A percentile compares a stretch with the other conserved stretches of the same genome.
Conservation (phyloP, 2,113 vertebrate species). For the Illadopsis cleaveri region DNA sequence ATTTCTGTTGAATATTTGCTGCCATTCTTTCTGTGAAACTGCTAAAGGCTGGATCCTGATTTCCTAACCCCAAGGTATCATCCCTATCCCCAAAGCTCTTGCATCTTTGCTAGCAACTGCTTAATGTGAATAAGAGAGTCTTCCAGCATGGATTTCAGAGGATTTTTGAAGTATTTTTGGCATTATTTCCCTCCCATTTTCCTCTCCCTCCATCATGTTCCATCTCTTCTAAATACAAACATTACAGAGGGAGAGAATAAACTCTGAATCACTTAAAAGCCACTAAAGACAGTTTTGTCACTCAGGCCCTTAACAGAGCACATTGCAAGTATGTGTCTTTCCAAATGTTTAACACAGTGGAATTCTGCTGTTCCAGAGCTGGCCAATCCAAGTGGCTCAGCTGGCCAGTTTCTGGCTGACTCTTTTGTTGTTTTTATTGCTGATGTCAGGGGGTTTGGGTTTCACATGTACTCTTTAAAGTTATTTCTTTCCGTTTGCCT, state of each 20-base stretch:
- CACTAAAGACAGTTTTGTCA: background rate
- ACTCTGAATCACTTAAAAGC: background rate
- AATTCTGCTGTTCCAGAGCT: background rate
- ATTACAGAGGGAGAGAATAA: background rate
- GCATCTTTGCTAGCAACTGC: background rate
- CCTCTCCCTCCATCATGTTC: background rate
- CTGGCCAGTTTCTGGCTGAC: background rate
- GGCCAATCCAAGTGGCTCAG: background rate
- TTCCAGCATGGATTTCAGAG: background rate
- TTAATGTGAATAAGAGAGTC: background rate
- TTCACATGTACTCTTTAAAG: background rate
- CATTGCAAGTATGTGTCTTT: background rate
- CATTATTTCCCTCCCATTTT: background rate
- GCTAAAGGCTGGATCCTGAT: background rate
- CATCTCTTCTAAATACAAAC: background rate
- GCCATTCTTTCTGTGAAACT: background rate
- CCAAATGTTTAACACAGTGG: background rate
- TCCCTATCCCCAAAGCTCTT: background rate
- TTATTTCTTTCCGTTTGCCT: background rate
- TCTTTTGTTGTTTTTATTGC: background rate
- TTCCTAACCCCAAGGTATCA: background rate
- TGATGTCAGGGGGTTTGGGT: background rate
- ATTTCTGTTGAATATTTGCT: background rate
- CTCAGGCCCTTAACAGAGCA: background rate
- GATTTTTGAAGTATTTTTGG: background rate